phyloP scores from a whole-genome alignment of 2,888 invertebrate genomes.

The Adineta ricciae region DNA sequence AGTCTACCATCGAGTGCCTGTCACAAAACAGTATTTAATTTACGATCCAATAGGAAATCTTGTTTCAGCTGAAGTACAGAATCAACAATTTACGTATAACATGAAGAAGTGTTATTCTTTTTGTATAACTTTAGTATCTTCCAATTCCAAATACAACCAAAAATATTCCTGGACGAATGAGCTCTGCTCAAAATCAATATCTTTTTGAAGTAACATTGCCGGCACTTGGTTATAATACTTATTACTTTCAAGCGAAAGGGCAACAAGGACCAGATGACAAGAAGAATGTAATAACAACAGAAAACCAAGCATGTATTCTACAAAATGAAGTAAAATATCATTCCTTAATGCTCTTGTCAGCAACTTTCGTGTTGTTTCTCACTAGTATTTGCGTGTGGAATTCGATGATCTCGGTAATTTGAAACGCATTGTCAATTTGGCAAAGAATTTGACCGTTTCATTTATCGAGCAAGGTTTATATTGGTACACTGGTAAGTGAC shows the following conservation, averaged over 20 bases:
- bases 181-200: constrained; percentile 22
- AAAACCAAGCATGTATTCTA: constrained; percentile 13
- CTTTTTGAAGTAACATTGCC: background rate
- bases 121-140: background rate
- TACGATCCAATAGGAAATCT: constrained; percentile 18
- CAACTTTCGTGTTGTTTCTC: background rate
- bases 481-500: background rate
- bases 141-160: background rate
- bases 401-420: background rate
- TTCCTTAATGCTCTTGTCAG: background rate
- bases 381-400: constrained; percentile 15
- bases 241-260: background rate
- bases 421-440: constrained; percentile 3
- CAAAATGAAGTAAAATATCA: constrained; percentile 14
- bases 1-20: background rate
- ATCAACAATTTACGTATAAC: constrained; percentile 24
- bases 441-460: background rate
- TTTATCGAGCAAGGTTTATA: constrained; percentile 13
- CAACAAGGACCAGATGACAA: background rate
- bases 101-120: background rate
- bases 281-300: background rate
- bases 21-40: background rate
- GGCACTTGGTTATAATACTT: background rate
- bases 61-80: background rate
- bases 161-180: constrained; percentile 20